phyloP scores from a whole-genome alignment of 1,140 invertebrate species.

The Calephelis nemesis region DNA sequence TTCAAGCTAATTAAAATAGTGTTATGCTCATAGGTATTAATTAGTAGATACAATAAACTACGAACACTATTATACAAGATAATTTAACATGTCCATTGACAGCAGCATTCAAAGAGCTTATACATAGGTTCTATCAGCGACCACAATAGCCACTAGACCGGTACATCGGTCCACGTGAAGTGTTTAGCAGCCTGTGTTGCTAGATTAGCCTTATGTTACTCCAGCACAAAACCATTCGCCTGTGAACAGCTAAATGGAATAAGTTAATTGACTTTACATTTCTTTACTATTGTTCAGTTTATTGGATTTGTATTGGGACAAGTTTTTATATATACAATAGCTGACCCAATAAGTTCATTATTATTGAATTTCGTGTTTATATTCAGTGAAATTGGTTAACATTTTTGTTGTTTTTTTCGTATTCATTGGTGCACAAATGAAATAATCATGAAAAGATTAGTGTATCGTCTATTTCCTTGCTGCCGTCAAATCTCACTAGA shows the following conservation, averaged over 20 bases:
- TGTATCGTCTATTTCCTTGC: too few species aligned
- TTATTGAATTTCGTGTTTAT: too few species aligned
- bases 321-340: not conserved
- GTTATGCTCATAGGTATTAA: too few species aligned
- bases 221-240: constrained; percentile 1
- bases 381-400: too few species aligned
- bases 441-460: too few species aligned
- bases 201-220: constrained; percentile 11
- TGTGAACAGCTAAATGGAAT: constrained; percentile 5
- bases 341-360: not conserved
- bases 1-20: too few species aligned
- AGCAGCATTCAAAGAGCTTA: constrained; percentile 5
- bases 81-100: constrained; percentile 3
- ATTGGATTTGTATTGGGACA: not conserved
- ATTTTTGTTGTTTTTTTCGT: too few species aligned
- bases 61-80: not conserved
- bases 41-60: not conserved
- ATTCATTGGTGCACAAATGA: too few species aligned
- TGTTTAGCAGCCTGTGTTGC: not conserved
- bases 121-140: constrained; percentile 14
- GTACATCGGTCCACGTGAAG: not conserved
- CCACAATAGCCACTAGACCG: constrained; percentile 15
- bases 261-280: constrained; percentile 4
- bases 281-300: not conserved
- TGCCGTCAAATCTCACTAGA: too few species aligned